Evolutionary conservation across 1,140 invertebrate genomes (phyloP).

Genomic region (Heliconius congener): DNA sequence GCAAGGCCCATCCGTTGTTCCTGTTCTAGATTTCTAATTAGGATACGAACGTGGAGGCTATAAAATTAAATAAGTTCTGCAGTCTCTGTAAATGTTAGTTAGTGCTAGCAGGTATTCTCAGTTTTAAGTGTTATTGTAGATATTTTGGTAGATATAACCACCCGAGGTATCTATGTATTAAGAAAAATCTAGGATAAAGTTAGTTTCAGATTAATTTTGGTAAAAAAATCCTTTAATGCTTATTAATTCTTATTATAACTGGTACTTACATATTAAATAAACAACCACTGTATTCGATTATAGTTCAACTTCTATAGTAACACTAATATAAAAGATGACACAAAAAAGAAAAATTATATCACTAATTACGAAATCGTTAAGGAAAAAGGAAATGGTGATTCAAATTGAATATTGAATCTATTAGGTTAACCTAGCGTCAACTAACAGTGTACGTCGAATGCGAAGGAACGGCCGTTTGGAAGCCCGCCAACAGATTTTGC

Average conservation of each 20-base stretch:
- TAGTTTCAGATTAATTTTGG: no score
- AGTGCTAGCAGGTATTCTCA: neutral
- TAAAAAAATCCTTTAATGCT: no score
- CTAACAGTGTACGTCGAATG: slow-evolving; percentile 51
- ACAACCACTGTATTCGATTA: neutral
- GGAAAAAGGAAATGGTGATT: slow-evolving; percentile 5
- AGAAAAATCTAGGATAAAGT: neutral
- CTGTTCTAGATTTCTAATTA: slow-evolving; percentile 50
- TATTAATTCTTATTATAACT: no score
- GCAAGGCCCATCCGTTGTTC: slow-evolving; percentile 20
- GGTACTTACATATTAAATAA: neutral
- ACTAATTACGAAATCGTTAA: neutral
- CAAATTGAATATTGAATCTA: slow-evolving; percentile 61
- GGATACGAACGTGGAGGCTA: slow-evolving; percentile 31
- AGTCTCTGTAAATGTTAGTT: slow-evolving; percentile 16
- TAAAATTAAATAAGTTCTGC: slow-evolving; percentile 24
- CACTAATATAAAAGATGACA: neutral
- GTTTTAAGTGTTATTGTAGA: slow-evolving; percentile 11
- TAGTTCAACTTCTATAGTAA: neutral
- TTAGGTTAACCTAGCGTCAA: slow-evolving; percentile 65
- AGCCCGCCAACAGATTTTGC: slow-evolving; percentile 36
- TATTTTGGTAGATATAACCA: neutral
- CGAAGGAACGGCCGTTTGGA: slow-evolving; percentile 54
- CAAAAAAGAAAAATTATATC: neutral
- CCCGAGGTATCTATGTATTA: neutral